A percentile compares a stretch with the other conserved stretches of the same genome.
Conservation (phyloP, 2,113 vertebrate genomes). For the Eurypyga helias region DNA sequence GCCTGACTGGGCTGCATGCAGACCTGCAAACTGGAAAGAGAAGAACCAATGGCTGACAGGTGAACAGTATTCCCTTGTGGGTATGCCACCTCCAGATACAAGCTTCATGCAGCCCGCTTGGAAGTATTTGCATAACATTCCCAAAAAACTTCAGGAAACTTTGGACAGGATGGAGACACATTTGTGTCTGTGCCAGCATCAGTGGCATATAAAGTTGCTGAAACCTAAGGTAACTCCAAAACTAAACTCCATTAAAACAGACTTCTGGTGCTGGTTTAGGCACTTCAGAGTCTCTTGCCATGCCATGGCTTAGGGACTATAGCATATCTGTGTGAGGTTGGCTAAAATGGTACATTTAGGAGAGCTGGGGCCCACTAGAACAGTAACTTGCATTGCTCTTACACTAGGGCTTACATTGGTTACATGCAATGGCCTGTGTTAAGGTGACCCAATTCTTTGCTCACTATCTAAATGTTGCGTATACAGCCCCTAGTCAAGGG, state of each 20-base stretch:
- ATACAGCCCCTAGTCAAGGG: not conserved
- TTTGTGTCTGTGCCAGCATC: not conserved
- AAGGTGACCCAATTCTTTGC: not conserved
- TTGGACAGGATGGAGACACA: not conserved
- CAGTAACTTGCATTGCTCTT: not conserved
- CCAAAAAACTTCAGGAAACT: not conserved
- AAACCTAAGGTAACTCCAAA: not conserved
- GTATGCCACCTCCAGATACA: not conserved
- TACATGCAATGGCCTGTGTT: not conserved
- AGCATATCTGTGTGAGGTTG: not conserved
- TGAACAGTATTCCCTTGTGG: not conserved
- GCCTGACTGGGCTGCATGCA: not conserved
- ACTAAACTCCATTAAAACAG: not conserved
- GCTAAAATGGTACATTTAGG: not conserved
- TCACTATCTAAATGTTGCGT: not conserved
- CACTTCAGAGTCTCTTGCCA: not conserved
- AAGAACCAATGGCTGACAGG: not conserved
- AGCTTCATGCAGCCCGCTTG: not conserved
- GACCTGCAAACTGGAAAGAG: not conserved
- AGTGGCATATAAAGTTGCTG: not conserved
- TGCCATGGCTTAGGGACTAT: not conserved
- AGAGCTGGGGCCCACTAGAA: not conserved
- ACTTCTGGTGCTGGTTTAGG: not conserved
- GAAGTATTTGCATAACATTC: not conserved
- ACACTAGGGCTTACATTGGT: not conserved